Evolutionary conservation across 2,888 invertebrate genomes (phyloP).

Genomic region (Acheta domesticus): DNA sequence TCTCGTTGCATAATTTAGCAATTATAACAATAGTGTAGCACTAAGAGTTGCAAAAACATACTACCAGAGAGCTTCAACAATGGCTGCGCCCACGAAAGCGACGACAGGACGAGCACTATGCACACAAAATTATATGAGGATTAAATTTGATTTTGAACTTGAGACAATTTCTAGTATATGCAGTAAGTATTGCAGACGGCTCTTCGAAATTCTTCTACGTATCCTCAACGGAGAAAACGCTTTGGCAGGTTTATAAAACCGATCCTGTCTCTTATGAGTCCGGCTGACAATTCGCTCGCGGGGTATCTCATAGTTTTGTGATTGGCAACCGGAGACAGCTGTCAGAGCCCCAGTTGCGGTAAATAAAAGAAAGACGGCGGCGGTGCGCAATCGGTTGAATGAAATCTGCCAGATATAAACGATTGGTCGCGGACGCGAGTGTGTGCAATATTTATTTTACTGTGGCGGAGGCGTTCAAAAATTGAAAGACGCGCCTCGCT

Average conservation of each 20-base stretch:
- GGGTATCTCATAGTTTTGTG: not conserved
- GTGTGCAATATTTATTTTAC: not conserved
- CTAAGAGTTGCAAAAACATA: too few relatives aligned
- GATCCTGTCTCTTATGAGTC: not conserved
- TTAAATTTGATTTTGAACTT: too few relatives aligned
- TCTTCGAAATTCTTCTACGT: too few relatives aligned
- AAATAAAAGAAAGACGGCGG: not conserved
- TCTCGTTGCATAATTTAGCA: too few relatives aligned
- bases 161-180: too few relatives aligned
- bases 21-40: too few relatives aligned
- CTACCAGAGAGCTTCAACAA: too few relatives aligned
- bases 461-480: not conserved
- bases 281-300: not conserved
- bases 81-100: too few relatives aligned
- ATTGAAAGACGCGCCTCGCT: not conserved
- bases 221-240: not conserved
- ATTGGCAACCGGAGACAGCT: constrained; percentile 4
- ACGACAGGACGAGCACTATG: too few relatives aligned
- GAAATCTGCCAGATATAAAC: constrained; percentile 2
- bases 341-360: not conserved
- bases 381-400: not conserved
- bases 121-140: too few relatives aligned
- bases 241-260: not conserved
- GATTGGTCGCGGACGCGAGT: not conserved
- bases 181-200: too few relatives aligned